Conservation (phyloP, 2,888 invertebrate genomes). For the Euphydryas editha region DNA sequence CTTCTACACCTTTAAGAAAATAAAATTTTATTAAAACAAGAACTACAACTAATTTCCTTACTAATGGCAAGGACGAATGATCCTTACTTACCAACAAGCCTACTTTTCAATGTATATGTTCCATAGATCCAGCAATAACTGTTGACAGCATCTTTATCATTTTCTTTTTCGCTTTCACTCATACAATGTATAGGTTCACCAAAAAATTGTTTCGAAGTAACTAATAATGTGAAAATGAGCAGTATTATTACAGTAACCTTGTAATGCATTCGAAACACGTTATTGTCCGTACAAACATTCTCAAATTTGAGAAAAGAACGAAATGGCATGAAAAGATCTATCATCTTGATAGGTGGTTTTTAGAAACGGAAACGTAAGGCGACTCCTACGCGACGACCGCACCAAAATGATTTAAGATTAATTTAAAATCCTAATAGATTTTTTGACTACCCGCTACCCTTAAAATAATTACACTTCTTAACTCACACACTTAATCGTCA, state of each 20-base stretch:
- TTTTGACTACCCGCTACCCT: constrained; percentile 6
- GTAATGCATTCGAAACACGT: constrained; percentile 89
- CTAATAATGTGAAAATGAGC: constrained; percentile 88
- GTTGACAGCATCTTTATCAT: constrained; percentile 85
- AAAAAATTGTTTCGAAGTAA: constrained; percentile 92
- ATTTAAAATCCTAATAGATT: not conserved
- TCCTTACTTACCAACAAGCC: constrained; percentile 61
- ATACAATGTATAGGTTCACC: constrained; percentile 93
- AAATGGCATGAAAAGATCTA: constrained; percentile 87
- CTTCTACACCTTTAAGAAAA: constrained; percentile 68
- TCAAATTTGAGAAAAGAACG: constrained; percentile 87
- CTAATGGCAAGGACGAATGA: not conserved
- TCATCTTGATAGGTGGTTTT: constrained; percentile 66
- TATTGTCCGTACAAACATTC: constrained; percentile 88
- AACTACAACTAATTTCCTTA: constrained; percentile 9
- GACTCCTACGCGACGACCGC: too few species aligned
- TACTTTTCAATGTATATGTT: constrained; percentile 85
- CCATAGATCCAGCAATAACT: constrained; percentile 92
- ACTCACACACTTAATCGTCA: not conserved
- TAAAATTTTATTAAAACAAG: constrained; percentile 4
- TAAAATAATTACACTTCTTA: not conserved
- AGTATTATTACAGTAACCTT: constrained; percentile 88
- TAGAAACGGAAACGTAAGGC: not conserved
- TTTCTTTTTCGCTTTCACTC: constrained; percentile 70
- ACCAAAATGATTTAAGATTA: not conserved